These are phyloP conservation scores for Drosophila kuntzei DNA, from an alignment of 2,888 invertebrate species.

Conservation along the genomic window DNA sequence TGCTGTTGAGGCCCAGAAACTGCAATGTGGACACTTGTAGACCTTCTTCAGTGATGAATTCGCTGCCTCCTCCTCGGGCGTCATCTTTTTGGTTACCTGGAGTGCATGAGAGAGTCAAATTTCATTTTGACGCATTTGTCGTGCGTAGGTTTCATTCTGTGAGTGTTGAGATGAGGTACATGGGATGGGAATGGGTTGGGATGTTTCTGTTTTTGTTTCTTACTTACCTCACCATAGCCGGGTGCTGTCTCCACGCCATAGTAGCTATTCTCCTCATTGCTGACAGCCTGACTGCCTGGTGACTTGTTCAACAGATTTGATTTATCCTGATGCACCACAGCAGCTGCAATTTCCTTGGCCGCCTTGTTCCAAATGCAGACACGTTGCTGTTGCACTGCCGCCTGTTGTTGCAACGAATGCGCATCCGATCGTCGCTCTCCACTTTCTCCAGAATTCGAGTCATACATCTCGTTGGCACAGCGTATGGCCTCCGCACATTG, in stretches of 20 bases:
- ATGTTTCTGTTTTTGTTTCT: not conserved
- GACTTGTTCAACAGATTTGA: slow-evolving; percentile 53
- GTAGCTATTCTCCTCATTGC: slow-evolving; percentile 85
- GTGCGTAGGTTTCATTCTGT: slow-evolving; percentile 39
- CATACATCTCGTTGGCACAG: slow-evolving; percentile 84
- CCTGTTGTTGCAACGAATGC: slow-evolving; percentile 84
- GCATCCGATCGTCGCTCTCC: slow-evolving; percentile 74
- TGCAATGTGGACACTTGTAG: slow-evolving; percentile 96
- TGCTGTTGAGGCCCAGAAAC: slow-evolving; percentile 96
- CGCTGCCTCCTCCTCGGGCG: slow-evolving; percentile 88
- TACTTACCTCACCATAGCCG: slow-evolving; percentile 86
- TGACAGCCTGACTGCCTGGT: slow-evolving; percentile 52
- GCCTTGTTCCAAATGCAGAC: slow-evolving; percentile 94
- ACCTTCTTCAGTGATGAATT: slow-evolving; percentile 91
- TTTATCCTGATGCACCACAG: slow-evolving; percentile 57
- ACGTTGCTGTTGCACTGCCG: slow-evolving; percentile 88
- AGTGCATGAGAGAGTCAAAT: slow-evolving; percentile 85
- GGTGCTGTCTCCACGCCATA: slow-evolving; percentile 86
- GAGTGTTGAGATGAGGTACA: not conserved
- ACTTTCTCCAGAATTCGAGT: slow-evolving; percentile 84
- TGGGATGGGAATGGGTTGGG: not conserved
- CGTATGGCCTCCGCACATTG: slow-evolving; percentile 88
- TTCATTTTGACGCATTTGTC: slow-evolving; percentile 83
- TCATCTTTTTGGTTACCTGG: slow-evolving; percentile 87
- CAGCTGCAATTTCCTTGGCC: slow-evolving; percentile 81